Evolutionary conservation across 2,113 vertebrate genomes (phyloP), one percentile per base, ranked within the genome.

Genomic region (Phyllostomus hastatus): DNA sequence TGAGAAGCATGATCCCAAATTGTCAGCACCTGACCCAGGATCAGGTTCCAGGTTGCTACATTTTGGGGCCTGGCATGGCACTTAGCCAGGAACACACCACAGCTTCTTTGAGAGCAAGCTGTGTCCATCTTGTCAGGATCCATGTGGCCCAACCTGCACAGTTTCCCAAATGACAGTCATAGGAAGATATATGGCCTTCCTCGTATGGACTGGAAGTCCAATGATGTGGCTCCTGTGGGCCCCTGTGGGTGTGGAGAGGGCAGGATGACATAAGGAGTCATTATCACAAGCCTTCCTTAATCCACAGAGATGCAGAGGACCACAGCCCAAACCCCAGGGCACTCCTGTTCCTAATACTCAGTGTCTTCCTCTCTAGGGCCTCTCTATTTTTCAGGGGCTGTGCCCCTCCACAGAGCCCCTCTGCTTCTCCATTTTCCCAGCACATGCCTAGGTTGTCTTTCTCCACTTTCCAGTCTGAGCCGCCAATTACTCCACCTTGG

Each of bases 1-100:
- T 38, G 50, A 43, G 38, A 33, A 59, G 38, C 7, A 4, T 3
- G 35, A 28, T 6, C 35, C n/a, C 50, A 12, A 57, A 14, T 35
- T 17, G 35, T 87, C 28, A 57, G 16, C 67, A 15, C 52, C 17
- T 24, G 38, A 24, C 20, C 19, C 28, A 3, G 26, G 66, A 35
- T 67, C 50, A 11, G 8, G 14, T 87, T 54, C 48, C 17, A 54
- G 48, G 20, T 28, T 61, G n/a, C 33, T 10, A 26, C 2, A 2
- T 31, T 10, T 7, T 0, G 3, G 24, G 66, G 33, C 33, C n/a
- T 48, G 12, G 46, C 3, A 0, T 54, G n/a, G n/a, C n/a, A n/a
- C n/a, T n/a, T n/a, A n/a, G n/a, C n/a, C n/a, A n/a, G n/a, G n/a
- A n/a, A n/a, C n/a, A n/a, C n/a, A n/a, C n/a, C n/a, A n/a, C n/a